Evolutionary conservation across 2,113 vertebrate genomes (phyloP), one percentile per base, ranked within the genome.

Genomic region (Calyptomena viridis): DNA sequence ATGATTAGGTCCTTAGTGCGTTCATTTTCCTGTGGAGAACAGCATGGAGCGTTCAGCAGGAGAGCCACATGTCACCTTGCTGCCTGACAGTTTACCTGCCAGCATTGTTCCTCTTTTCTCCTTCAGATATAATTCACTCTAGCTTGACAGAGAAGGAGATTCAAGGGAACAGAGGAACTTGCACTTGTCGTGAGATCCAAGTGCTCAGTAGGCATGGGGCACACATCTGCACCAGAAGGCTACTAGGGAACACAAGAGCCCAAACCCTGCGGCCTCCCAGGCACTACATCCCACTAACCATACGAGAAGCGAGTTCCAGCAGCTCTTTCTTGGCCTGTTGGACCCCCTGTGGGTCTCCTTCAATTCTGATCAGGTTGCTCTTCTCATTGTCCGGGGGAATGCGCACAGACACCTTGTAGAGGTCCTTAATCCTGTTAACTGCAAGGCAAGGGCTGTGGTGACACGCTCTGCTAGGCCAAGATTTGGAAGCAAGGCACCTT

Each of bases 391-490:
- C 99, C 9, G 99, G 99, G 39, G 99, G 99, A 97, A 99, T 99
- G 52, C 99, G 99, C 95, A 99, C 99, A 31, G 99, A 99, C 94
- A 99, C 99, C 98, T 99, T 99, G 97, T 99, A 98, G 94, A 98
- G 98, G 89, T 99, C 99, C 97, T 99, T 99, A 97, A 99, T 99
- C 89, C 99, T 99, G 98, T 99, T 99, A 97, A 99, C 99, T 99
- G 75, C 37, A 96, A 87, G 69, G 73, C 22, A 95, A 89, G 42
- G 62, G 52, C 42, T 50, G 14, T 44, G 62, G 58, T 95, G 83
- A 95, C 42, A 83, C 21, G 73, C 27, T 28, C 80, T 84, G 47
- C 84, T 76, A 84, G 71, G 72, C 14, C 23, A 82, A 71, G 31
- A 60, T 49, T 78, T 62, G 30, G 59, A 69, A 88, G 60, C 50